Conservation (phyloP, 2,888 invertebrate species). For the Meliscaeva auricollis region DNA sequence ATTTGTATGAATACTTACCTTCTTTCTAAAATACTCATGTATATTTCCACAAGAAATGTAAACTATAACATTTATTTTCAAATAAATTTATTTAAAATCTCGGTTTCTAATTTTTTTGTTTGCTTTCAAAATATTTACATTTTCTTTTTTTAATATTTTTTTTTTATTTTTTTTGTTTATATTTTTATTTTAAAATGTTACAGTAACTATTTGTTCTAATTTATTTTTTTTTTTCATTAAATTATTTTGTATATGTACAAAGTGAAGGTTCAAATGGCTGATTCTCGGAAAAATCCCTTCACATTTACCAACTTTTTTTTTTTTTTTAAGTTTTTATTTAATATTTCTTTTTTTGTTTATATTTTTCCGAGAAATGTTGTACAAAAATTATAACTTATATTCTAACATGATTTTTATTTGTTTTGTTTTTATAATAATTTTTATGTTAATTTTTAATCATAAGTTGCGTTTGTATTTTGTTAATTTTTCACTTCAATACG, state of each 20-base stretch:
- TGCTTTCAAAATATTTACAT: conserved; percentile 72
- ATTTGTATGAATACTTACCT: too few relatives aligned
- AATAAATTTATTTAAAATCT: conserved; percentile 72
- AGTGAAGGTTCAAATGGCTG: conserved; percentile 42
- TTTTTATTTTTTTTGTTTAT: conserved; percentile 29
- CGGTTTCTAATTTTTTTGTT: conserved; percentile 61
- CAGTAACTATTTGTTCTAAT: conserved; percentile 35
- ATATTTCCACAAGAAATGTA: not conserved
- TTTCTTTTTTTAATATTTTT: too few relatives aligned
- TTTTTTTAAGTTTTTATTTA: conserved; percentile 19
- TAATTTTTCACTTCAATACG: conserved; percentile 37
- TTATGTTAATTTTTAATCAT: conserved; percentile 58
- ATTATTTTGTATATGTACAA: conserved; percentile 56
- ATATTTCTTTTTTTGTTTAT: conserved; percentile 1
- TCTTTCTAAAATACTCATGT: not conserved
- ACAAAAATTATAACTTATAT: conserved; percentile 73
- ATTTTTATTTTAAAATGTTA: conserved; percentile 44
- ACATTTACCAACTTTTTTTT: conserved; percentile 19
- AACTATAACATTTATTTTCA: conserved; percentile 36
- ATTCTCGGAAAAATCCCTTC: conserved; percentile 21
- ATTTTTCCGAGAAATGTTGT: conserved; percentile 61
- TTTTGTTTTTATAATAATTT: conserved; percentile 23
- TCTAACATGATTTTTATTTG: conserved; percentile 37
- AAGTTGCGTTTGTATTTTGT: conserved; percentile 67
- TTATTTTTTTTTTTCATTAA: conserved; percentile 21